A percentile compares a stretch with the other conserved stretches of the same genome.
These are phyloP conservation scores for Hydropotes inermis DNA, from an alignment of 2,113 vertebrate genomes.

Conservation along the genomic window DNA sequence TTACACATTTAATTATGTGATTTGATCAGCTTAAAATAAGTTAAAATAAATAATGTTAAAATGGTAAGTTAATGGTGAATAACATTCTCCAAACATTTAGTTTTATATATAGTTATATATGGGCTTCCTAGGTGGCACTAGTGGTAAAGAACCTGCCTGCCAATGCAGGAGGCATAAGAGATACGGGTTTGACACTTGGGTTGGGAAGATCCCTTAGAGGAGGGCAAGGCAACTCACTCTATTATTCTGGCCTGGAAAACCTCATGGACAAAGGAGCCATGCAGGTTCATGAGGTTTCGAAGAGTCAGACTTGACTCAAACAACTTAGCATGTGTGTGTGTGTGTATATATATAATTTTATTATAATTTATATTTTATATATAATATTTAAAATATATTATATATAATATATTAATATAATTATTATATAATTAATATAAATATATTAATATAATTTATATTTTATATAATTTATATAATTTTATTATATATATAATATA, in stretches of 20 bases:
- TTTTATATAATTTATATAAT: too few species aligned
- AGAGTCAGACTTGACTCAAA: not conserved
- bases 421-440: too few species aligned
- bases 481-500: not conserved
- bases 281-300: not conserved
- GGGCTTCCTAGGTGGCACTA: not conserved
- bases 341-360: not conserved
- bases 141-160: not conserved
- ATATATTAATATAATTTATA: too few species aligned
- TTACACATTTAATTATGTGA: not conserved
- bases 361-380: too few species aligned
- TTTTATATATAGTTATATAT: not conserved
- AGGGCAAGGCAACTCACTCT: not conserved
- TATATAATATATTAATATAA: too few species aligned
- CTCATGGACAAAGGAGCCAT: not conserved
- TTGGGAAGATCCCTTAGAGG: not conserved
- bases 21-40: not conserved
- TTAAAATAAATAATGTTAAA: not conserved
- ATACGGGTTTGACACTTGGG: not conserved
- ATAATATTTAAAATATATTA: too few species aligned
- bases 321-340: not conserved
- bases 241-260: not conserved
- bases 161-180: not conserved
- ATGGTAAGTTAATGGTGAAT: not conserved
- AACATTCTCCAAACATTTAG: not conserved